Conservation (phyloP, 2,113 vertebrate genomes). For the Syngnathus floridae region DNA sequence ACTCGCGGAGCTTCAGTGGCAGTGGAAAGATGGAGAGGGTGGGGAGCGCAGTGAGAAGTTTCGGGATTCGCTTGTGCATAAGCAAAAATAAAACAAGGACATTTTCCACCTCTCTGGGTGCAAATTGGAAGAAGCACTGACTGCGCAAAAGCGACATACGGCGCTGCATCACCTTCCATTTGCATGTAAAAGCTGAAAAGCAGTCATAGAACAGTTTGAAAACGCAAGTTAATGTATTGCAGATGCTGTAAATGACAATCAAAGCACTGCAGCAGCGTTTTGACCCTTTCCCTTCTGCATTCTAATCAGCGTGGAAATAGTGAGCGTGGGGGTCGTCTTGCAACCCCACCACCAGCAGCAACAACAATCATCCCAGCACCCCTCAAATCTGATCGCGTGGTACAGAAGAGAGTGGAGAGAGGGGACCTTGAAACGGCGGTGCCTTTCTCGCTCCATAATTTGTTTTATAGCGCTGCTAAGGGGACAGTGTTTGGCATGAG, state of each 20-base stretch:
- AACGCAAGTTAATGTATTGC: not conserved
- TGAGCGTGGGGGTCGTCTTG: conserved; percentile 60
- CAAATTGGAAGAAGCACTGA: conserved; percentile 37
- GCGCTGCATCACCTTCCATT: conserved; percentile 24
- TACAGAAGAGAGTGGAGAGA: conserved; percentile 53
- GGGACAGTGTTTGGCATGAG: conserved; percentile 70
- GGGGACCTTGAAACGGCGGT: conserved; percentile 80
- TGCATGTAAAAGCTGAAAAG: conserved; percentile 23
- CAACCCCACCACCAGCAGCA: conserved; percentile 53
- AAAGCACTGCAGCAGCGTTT: not conserved
- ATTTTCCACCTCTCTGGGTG: conserved; percentile 44
- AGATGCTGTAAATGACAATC: not conserved
- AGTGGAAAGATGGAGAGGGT: not conserved
- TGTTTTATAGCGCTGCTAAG: conserved; percentile 84
- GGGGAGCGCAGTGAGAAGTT: not conserved
- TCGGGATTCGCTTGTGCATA: not conserved
- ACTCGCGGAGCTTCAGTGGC: conserved; percentile 6
- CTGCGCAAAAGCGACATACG: conserved; percentile 11
- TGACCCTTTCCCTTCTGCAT: conserved; percentile 10
- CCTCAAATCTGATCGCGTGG: conserved; percentile 69
- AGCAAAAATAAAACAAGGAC: not conserved
- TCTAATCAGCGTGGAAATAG: conserved; percentile 57
- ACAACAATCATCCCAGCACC: not conserved
- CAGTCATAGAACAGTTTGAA: not conserved
- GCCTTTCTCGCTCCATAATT: conserved; percentile 80